Evolutionary conservation across 2,113 vertebrate species (phyloP).

Genomic region (Bambusicola thoracicus): DNA sequence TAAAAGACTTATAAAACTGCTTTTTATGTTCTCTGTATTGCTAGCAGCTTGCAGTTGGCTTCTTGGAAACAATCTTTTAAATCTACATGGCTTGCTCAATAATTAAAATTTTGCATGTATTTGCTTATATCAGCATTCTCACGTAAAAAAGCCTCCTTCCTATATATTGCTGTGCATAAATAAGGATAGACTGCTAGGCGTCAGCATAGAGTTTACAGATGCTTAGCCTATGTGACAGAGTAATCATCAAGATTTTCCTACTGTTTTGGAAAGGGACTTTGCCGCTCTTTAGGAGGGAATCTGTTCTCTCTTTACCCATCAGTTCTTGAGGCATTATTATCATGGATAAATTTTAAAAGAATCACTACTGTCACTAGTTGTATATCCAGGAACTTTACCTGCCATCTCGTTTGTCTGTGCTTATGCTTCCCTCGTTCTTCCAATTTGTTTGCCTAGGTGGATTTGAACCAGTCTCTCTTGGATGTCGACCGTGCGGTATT

Average conservation of each 20-base stretch:
- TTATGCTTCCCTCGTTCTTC: constrained; percentile 87
- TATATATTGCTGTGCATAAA: not conserved
- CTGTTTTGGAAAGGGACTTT: not conserved
- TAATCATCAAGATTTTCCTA: not conserved
- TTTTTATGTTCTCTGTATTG: not conserved
- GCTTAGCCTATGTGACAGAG: not conserved
- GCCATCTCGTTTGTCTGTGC: constrained; percentile 87
- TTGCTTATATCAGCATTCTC: not conserved
- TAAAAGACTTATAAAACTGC: not conserved
- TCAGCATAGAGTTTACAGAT: not conserved
- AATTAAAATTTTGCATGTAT: not conserved
- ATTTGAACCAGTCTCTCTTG: constrained; percentile 84
- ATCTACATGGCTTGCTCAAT: not conserved
- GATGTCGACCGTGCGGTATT: constrained; percentile 85
- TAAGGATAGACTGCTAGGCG: not conserved
- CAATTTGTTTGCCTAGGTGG: constrained; percentile 79
- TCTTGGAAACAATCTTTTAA: not conserved
- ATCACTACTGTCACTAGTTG: no score
- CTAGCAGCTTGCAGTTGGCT: not conserved
- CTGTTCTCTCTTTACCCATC: not conserved
- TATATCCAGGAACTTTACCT: constrained; percentile 75
- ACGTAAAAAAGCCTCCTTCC: not conserved
- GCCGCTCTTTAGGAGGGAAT: not conserved
- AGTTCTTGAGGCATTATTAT: not conserved
- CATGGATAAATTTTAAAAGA: not conserved